Conservation (phyloP, 92 coral and sea anemone genomes). For the Ricordea florida region DNA sequence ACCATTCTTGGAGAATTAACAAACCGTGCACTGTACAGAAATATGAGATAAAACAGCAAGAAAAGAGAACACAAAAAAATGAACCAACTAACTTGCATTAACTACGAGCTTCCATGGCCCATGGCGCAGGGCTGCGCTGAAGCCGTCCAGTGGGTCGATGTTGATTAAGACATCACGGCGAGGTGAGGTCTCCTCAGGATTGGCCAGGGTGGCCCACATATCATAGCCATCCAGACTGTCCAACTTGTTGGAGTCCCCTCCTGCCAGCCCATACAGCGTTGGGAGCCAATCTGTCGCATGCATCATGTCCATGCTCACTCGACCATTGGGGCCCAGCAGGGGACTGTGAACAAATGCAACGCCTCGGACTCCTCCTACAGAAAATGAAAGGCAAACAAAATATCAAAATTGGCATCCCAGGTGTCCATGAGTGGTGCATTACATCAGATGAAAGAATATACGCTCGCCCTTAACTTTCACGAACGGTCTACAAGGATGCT, state of each 20-base stretch:
- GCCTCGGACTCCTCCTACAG: slow-evolving; percentile 88
- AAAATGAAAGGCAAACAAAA: not conserved
- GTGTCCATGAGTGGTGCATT: no score
- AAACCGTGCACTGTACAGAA: no score
- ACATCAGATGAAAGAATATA: no score
- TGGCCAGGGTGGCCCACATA: slow-evolving; percentile 76
- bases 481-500: no score
- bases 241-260: slow-evolving; percentile 52
- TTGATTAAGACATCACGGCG: slow-evolving; percentile 85
- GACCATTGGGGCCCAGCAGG: slow-evolving; percentile 75
- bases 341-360: slow-evolving; percentile 93
- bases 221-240: slow-evolving; percentile 79
- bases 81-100: slow-evolving; percentile 57
- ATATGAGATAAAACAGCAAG: no score
- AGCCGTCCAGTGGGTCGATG: slow-evolving; percentile 65
- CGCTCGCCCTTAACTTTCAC: no score
- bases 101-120: slow-evolving; percentile 81
- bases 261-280: slow-evolving; percentile 76
- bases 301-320: slow-evolving; percentile 84
- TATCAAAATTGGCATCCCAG: no score
- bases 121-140: slow-evolving; percentile 80
- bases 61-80: not conserved
- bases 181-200: slow-evolving; percentile 54
- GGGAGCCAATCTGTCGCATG: slow-evolving; percentile 95
- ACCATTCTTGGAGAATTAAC: no score